Evolutionary conservation across 2,888 invertebrate genomes (phyloP), one percentile per base, ranked within the genome.

Genomic region (Horisme vitalbata): DNA sequence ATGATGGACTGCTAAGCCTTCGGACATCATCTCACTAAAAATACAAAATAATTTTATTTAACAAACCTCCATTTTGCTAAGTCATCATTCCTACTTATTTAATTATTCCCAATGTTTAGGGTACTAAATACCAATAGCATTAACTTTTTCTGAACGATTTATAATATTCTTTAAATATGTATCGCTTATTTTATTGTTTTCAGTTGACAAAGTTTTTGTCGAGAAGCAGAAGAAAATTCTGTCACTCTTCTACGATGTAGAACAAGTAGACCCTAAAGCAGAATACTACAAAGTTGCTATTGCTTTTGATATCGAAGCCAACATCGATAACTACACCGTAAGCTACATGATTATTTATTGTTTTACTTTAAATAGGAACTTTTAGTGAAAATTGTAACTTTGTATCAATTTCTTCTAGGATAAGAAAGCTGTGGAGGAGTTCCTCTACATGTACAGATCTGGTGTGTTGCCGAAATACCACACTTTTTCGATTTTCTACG

Each of bases 401-500:
- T 0, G 3, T 7, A 9, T 47, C 13, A n/a, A n/a, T 24, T n/a
- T 10, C 27, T 55, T 52, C n/a, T 43, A 58, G 55, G 52, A 58
- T 45, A 55, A 55, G 3, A 45, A 38, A 36, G 80, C 78, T 1
- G 83, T 91, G 2, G 78, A 83, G 30, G 80, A 87, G 12, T 91
- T 91, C 63, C 58, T 88, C 41, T 45, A 59, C 1, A 57, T 78
- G 34, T 85, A 80, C 68, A 83, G 83, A 46, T 67, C 79, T 46
- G 90, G 91, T 37, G 81, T 89, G 57, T 55, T 91, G 33, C 88
- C 91, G 0, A 90, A 86, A 47, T 83, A 83, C 39, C 75, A 83
- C 27, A 68, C 90, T 27, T 92, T 90, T 76, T 91, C 92, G 34
- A 86, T 80, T 78, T 92, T 70, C 63, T 73, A 83, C 43, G 79